phyloP scores from a whole-genome alignment of 2,888 invertebrate genomes.

The Ophioninae sp. region DNA sequence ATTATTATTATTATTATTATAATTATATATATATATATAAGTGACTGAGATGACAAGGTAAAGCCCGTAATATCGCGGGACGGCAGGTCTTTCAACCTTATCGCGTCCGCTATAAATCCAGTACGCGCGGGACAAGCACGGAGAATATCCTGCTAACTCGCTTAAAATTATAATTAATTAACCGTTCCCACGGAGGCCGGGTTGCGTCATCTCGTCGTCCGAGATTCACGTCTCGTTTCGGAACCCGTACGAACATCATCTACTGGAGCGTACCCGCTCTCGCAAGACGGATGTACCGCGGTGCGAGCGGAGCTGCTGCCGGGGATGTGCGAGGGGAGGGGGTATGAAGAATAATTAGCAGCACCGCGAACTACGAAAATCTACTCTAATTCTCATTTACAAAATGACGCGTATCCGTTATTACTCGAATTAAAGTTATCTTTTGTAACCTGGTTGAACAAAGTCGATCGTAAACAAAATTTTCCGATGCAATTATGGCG shows the following conservation, averaged over 20 bases:
- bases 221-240: conserved; percentile 33
- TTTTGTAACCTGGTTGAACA: background rate
- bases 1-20: no score
- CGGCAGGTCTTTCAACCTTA: conserved; percentile 34
- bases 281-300: background rate
- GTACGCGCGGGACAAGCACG: conserved; percentile 30
- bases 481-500: no score
- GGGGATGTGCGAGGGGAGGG: background rate
- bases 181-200: conserved; percentile 64
- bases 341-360: background rate
- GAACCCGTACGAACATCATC: conserved; percentile 8
- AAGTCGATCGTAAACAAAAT: background rate
- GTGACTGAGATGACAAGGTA: conserved; percentile 33
- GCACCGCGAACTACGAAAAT: background rate
- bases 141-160: conserved; percentile 63
- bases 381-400: background rate
- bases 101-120: conserved; percentile 56
- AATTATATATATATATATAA: conserved; percentile 9
- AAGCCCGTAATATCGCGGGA: conserved; percentile 33
- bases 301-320: background rate
- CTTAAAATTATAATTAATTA: conserved; percentile 76
- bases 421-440: background rate
- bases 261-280: background rate
- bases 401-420: background rate
- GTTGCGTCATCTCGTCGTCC: conserved; percentile 41